Evolutionary conservation across 2,113 vertebrate species (phyloP).

Genomic region (Phainopepla nitens): DNA sequence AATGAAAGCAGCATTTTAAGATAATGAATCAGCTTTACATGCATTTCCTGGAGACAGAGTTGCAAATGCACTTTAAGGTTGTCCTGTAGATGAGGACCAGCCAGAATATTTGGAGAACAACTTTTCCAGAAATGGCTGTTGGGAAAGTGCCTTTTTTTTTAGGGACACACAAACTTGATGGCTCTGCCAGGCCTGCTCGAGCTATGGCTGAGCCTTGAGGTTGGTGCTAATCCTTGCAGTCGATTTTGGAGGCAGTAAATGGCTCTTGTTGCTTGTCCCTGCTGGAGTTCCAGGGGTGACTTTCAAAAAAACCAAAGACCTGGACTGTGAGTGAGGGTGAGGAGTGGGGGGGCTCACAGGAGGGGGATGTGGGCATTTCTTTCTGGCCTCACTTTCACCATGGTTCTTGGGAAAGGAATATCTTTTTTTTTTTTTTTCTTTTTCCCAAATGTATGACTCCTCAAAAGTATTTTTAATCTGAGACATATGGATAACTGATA

Average conservation of each 20-base stretch:
- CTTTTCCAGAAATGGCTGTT: background rate
- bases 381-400: accelerated
- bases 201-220: background rate
- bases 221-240: background rate
- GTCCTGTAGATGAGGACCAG: background rate
- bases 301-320: background rate
- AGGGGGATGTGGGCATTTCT: background rate
- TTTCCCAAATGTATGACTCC: background rate
- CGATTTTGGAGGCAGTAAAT: background rate
- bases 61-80: background rate
- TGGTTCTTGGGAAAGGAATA: background rate
- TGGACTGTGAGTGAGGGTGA: background rate
- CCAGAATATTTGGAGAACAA: background rate
- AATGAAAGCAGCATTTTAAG: conserved; percentile 34
- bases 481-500: background rate
- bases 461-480: background rate
- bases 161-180: background rate
- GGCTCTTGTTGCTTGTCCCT: background rate
- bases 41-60: background rate
- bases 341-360: background rate
- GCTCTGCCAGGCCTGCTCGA: background rate
- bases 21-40: background rate
- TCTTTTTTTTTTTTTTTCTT: background rate
- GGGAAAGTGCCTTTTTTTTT: background rate
- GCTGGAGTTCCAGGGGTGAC: background rate